Percentiles rank a stretch among this genome's conserved stretches.
phyloP scores from a whole-genome alignment of 2,113 vertebrate species.

The Tragulus kanchil region DNA sequence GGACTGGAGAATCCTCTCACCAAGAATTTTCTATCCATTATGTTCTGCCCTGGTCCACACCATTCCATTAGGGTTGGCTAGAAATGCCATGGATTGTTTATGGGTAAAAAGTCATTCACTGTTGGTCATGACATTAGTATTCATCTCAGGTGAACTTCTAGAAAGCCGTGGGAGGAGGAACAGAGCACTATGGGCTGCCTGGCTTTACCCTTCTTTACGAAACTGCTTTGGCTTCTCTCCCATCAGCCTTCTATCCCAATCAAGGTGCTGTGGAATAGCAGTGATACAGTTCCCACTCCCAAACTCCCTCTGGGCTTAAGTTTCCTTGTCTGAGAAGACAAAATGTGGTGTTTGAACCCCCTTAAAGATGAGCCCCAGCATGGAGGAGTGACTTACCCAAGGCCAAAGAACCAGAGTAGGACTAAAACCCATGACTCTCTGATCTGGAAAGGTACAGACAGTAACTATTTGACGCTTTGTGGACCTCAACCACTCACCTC shows the following conservation, averaged over 20 bases:
- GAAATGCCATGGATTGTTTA: background rate
- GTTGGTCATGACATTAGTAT: background rate
- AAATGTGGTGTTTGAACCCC: background rate
- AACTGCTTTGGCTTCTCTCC: background rate
- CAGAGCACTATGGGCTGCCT: background rate
- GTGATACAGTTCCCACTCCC: background rate
- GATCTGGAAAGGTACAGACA: no score
- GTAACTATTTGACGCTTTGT: background rate
- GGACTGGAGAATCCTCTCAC: background rate
- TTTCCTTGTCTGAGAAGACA: background rate
- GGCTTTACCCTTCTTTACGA: background rate
- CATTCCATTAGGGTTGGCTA: background rate
- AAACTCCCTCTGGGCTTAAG: background rate
- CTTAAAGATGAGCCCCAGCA: background rate
- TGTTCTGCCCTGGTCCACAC: background rate
- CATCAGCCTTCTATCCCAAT: background rate
- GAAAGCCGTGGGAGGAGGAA: background rate
- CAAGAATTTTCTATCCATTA: background rate
- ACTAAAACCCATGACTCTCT: background rate
- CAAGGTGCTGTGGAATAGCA: background rate
- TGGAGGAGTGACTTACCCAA: slow-evolving; percentile 5
- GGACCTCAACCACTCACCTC: background rate
- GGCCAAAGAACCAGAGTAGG: background rate
- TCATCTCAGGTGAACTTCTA: background rate
- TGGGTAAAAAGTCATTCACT: background rate